phyloP scores from a whole-genome alignment of 2,113 vertebrate species.

The Polyodon spathula region DNA sequence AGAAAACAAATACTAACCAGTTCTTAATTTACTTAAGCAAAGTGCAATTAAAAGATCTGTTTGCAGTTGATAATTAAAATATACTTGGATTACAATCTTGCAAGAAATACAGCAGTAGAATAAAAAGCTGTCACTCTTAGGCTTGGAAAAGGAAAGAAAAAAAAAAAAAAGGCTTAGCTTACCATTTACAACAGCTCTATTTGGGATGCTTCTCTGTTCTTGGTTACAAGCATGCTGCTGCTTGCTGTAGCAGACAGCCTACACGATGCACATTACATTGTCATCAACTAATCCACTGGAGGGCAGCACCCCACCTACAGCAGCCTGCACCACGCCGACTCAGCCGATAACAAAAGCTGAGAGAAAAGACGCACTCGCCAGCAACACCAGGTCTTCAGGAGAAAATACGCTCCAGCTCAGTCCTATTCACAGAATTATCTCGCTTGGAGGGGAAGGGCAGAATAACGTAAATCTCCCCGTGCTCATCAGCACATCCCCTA shows the following conservation, averaged over 20 bases:
- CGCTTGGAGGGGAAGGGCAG: conserved; percentile 45
- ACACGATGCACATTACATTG: conserved; percentile 67
- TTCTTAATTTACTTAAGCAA: too few species aligned
- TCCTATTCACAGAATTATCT: conserved; percentile 57
- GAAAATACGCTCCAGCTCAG: conserved; percentile 56
- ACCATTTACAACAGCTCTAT: conserved; percentile 90
- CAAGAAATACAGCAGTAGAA: too few species aligned
- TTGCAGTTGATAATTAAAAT: too few species aligned
- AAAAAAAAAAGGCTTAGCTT: conserved; percentile 54
- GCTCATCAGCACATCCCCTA: conserved; percentile 55
- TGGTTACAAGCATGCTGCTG: conserved; percentile 89
- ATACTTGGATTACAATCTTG: too few species aligned
- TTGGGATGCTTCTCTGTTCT: conserved; percentile 84
- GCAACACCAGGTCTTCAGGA: conserved; percentile 32
- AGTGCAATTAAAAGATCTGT: too few species aligned
- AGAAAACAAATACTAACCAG: too few species aligned
- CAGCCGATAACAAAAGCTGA: conserved; percentile 59
- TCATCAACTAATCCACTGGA: conserved; percentile 84
- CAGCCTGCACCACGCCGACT: conserved; percentile 59
- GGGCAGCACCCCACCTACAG: conserved; percentile 90
- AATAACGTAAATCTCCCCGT: conserved; percentile 49
- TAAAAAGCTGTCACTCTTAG: too few species aligned
- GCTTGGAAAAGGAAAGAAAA: too few species aligned
- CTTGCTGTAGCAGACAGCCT: conserved; percentile 68
- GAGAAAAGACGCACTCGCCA: conserved; percentile 38